Percentiles rank a stretch among this genome's conserved stretches.
These are phyloP conservation scores for Embiotoca jacksoni DNA, from an alignment of 2,113 vertebrate genomes.

Conservation along the genomic window DNA sequence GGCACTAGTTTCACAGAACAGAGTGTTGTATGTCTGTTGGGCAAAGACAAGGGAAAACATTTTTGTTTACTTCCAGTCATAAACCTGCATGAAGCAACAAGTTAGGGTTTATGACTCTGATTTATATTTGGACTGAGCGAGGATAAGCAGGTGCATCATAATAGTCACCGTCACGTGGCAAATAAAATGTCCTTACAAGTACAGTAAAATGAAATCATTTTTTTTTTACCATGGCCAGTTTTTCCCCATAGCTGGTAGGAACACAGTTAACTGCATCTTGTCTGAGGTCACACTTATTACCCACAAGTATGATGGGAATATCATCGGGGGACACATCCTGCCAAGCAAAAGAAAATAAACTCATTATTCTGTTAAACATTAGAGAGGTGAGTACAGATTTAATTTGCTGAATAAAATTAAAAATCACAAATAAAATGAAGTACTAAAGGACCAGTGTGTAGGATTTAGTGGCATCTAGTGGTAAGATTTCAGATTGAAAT, in stretches of 20 bases:
- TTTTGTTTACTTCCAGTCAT: not conserved
- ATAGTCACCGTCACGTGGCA: no score
- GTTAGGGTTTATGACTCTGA: not conserved
- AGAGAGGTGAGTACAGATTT: not conserved
- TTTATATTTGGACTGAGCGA: conserved; percentile 9
- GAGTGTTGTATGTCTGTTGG: conserved; percentile 87
- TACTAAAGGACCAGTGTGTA: no score
- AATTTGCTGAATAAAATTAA: not conserved
- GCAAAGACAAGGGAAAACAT: conserved; percentile 11
- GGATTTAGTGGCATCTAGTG: no score
- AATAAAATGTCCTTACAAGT: no score
- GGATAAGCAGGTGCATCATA: no score
- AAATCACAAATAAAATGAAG: not conserved
- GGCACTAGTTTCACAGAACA: conserved; percentile 95
- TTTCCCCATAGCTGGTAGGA: conserved; percentile 90
- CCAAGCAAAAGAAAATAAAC: not conserved
- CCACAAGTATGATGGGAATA: conserved; percentile 97
- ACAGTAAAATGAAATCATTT: not conserved
- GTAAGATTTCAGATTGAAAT: no score
- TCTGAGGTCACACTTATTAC: conserved; percentile 95
- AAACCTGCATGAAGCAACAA: no score
- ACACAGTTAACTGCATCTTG: conserved; percentile 83
- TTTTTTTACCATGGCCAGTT: conserved; percentile 93
- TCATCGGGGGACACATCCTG: conserved; percentile 90
- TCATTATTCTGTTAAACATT: not conserved